A percentile compares a stretch with the other conserved stretches of the same genome.
These are phyloP conservation scores for Lethenteron camtschaticum DNA, from an alignment of 2,113 vertebrate species.

Conservation along the genomic window DNA sequence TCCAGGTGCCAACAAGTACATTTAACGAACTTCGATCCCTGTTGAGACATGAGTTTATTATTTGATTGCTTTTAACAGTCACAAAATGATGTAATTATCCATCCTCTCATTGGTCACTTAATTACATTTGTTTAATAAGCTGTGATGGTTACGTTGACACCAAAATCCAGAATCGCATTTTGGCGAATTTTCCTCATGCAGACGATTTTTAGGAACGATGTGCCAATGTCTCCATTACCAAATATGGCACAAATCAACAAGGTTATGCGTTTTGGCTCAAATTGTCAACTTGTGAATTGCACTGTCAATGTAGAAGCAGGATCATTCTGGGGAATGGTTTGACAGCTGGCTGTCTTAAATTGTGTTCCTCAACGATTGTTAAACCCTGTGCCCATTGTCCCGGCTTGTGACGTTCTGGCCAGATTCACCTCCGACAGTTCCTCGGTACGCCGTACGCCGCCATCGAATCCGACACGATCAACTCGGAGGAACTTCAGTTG, in stretches of 20 bases:
- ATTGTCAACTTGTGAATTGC: too few species aligned
- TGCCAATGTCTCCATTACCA: too few species aligned
- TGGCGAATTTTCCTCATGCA: too few species aligned
- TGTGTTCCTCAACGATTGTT: too few species aligned
- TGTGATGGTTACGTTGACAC: neutral
- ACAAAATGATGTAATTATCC: neutral
- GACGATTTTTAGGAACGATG: too few species aligned
- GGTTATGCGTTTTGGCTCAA: too few species aligned
- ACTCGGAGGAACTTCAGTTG: slow-evolving; percentile 39
- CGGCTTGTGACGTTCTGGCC: neutral
- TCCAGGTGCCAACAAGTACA: slow-evolving; percentile 36
- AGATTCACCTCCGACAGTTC: slow-evolving; percentile 89
- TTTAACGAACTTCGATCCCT: neutral
- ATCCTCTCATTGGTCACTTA: neutral
- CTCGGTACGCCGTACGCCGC: slow-evolving; percentile 71
- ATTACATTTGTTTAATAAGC: neutral
- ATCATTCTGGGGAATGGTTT: too few species aligned
- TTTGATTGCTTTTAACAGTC: neutral
- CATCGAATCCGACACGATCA: slow-evolving; percentile 71
- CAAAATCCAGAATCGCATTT: too few species aligned
- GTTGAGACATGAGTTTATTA: neutral
- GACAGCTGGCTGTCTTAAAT: too few species aligned
- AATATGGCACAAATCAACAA: too few species aligned
- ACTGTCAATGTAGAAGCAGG: too few species aligned
- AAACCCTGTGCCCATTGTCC: too few species aligned